Base-by-base conservation (phyloP, 2,888 invertebrate species). In the Orthonevra nobilis region DNA sequence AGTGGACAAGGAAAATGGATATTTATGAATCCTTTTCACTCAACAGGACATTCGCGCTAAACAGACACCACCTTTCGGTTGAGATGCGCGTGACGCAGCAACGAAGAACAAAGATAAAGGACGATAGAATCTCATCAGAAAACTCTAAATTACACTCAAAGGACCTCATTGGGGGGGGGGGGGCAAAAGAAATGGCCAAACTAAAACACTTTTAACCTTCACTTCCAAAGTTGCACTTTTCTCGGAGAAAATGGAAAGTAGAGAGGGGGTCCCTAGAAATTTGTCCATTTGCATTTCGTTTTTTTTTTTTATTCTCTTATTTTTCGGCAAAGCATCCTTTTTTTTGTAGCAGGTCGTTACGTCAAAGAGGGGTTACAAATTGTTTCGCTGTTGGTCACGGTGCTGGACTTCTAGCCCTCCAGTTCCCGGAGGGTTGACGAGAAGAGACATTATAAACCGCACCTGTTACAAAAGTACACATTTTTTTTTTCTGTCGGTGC, bases 1-100 rank as follows among this genome's bases (percentile, higher is more conserved):
- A 48, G 36, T 30, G 66, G 60, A 63, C 46, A 54, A 26, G 60
- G 28, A 15, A 46, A 79, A 79, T 79, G 66, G 79, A 79, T 66
- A 72, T 79, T 79, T 79, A 79, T 72, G 72, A 72, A 72, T 61
- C 54, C 72, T 56, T 61, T 66, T 66, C 61, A 79, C 66, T 79
- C 54, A 36, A 48, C 46, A 19, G 66, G 54, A 36, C 50, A 23
- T 79, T 79, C 48, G 19, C 60, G 19, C 54, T 66, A 19, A 54
- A 54, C 20, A 60, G 64, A 48, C 64, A 58, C n/a, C n/a, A n/a
- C 58, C 44, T 58, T 56, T 61, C 12, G 26, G 50, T 58, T 48
- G 48, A n/a, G 2, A 61, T 23, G 3, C n/a, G 2, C n/a, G 17
- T 32, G 32, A 23, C 54, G 6, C 56, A 56, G 12, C 36, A 34